Conservation (phyloP, 2,888 invertebrate species). For the Eristalinus sepulchralis region DNA sequence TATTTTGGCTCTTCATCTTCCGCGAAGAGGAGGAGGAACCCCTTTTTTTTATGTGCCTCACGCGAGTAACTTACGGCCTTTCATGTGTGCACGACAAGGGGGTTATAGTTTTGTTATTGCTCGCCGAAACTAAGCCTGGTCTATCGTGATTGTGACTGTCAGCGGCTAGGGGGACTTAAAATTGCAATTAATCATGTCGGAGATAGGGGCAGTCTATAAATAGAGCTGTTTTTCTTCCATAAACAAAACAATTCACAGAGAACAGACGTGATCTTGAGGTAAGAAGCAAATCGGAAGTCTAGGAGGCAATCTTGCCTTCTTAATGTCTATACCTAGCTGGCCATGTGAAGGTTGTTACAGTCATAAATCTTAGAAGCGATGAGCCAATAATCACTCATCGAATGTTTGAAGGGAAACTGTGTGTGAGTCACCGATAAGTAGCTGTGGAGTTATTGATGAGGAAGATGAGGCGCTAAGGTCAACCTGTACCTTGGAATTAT, state of each 20-base stretch:
- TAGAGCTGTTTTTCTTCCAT: background rate
- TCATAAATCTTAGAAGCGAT: conserved; percentile 27
- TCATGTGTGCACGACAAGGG: background rate
- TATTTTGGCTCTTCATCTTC: conserved; percentile 36
- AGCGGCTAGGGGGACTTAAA: background rate
- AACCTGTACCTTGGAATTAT: background rate
- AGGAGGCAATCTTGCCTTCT: conserved; percentile 10
- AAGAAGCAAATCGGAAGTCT: conserved; percentile 21
- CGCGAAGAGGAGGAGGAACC: background rate
- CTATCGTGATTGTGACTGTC: background rate
- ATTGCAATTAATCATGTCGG: conserved; percentile 13
- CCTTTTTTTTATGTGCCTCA: conserved; percentile 9
- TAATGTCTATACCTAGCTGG: background rate
- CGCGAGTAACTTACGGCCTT: background rate
- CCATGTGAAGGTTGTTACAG: conserved; percentile 27
- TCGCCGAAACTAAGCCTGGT: background rate
- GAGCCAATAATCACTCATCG: conserved; percentile 15
- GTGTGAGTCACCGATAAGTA: background rate
- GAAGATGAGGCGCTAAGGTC: background rate
- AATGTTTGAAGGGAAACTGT: background rate
- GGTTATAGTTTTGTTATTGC: conserved; percentile 14
- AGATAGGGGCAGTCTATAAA: background rate
- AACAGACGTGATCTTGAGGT: background rate
- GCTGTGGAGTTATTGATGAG: background rate
- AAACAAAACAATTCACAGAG: conserved; percentile 8